Conservation (phyloP, 2,888 invertebrate genomes). For the Lapara coniferarum region DNA sequence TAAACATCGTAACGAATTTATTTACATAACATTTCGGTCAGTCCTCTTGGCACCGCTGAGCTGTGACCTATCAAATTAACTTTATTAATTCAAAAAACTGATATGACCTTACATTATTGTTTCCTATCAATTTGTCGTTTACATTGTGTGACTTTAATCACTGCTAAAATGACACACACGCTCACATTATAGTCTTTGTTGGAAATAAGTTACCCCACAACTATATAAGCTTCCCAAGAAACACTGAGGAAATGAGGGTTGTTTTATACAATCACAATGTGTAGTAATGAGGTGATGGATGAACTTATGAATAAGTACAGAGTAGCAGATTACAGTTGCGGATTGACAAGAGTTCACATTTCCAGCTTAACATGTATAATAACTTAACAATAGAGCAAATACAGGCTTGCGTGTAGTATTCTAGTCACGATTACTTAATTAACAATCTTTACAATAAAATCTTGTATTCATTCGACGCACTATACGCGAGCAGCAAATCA, state of each 20-base stretch:
- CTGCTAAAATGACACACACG: background rate
- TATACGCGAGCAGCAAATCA: slow-evolving; percentile 26
- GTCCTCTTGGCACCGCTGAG: background rate
- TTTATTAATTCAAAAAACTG: background rate
- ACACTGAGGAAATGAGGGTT: background rate
- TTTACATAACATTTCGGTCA: background rate
- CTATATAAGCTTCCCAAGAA: background rate
- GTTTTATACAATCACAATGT: slow-evolving; percentile 9
- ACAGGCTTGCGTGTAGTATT: background rate
- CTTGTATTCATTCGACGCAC: background rate
- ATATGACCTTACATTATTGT: slow-evolving; percentile 2
- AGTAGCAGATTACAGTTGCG: background rate
- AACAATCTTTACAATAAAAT: slow-evolving; percentile 1
- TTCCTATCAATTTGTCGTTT: background rate
- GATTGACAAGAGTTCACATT: background rate
- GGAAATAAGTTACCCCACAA: background rate
- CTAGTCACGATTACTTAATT: slow-evolving; percentile 1
- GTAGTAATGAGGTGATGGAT: background rate
- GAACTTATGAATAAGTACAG: slow-evolving; percentile 3
- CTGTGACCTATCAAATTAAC: background rate
- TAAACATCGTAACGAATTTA: slow-evolving; percentile 3
- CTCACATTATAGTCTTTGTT: background rate
- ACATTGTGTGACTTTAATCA: background rate
- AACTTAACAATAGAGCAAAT: background rate
- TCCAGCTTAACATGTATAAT: slow-evolving; percentile 4